Conservation (phyloP, 2,113 vertebrate species). For the Syrrhaptes paradoxus region DNA sequence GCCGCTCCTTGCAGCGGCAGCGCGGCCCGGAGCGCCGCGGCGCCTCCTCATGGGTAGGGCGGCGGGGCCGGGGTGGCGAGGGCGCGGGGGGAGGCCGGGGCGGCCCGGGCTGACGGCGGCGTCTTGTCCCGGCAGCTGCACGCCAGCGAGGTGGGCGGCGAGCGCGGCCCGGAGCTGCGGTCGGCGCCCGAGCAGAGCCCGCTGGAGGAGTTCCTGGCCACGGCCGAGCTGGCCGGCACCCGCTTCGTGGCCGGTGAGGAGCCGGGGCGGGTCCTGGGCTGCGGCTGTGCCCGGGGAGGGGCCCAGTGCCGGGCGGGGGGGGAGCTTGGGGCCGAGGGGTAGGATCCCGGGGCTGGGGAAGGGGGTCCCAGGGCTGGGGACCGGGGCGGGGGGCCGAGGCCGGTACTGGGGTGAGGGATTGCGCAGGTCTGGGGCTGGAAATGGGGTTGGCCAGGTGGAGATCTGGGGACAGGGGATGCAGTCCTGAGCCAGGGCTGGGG, state of each 20-base stretch:
- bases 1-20: too few species aligned
- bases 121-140: slow-evolving; percentile 79
- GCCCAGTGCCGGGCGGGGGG: neutral
- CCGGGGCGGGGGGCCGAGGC: too few species aligned
- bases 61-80: too few species aligned
- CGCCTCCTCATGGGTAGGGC: too few species aligned
- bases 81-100: neutral
- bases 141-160: slow-evolving; percentile 88
- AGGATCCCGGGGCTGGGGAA: too few species aligned
- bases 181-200: slow-evolving; percentile 93
- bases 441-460: slow-evolving; percentile 16
- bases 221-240: slow-evolving; percentile 93
- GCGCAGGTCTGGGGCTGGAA: neutral
- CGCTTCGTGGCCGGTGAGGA: slow-evolving; percentile 90
- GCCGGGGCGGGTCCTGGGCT: neutral
- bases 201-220: slow-evolving; percentile 93
- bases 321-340: too few species aligned
- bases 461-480: fast-evolving
- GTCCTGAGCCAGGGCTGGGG: neutral
- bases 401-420: neutral
- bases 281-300: neutral
- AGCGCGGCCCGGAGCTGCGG: slow-evolving; percentile 88
- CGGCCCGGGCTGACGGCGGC: neutral
- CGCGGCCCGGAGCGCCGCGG: too few species aligned
- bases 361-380: neutral